Base-by-base conservation (phyloP, 2,797 vertebrate genomes). In the Choloepus didactylus region DNA sequence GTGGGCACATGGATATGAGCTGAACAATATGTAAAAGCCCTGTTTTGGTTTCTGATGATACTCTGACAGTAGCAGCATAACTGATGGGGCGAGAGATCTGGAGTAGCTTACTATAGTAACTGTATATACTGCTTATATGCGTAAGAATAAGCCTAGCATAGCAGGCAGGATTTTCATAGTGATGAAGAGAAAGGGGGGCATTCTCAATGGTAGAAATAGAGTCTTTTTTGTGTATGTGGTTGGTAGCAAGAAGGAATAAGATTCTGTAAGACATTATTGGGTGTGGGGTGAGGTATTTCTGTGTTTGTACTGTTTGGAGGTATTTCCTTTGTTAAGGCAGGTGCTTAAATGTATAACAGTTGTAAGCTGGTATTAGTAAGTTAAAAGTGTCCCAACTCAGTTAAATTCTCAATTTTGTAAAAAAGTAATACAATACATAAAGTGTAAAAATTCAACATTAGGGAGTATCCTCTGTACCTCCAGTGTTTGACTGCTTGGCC, bases 351-450 rank as follows among this genome's bases (percentile, higher is more conserved):
- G 59, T 5, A 82, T 29, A 14, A 35, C 25, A 70, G 6, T 64
- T 89, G 7, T 89, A 62, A 89, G 69, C 69, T 88, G 35, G 19
- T 81, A 56, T 89, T 72, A 38, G 35, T 92, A 79, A 90, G 16
- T 94, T 89, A 77, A 23, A 94, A 56, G 21, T 64, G 27, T 95
- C 77, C 90, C 54, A 93, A 69, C 54, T 92, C 1, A 54, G 3
- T 80, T 46, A 91, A 49, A 49, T 75, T 46, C n/a, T 14, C 29
- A 67, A 67, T 67, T 35, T 49, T 49, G 8, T 77, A 81, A 23
- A 38, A 62, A 83, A 87, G 54, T 59, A 56, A 41, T 70, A 25
- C 35, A 3, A 54, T 54, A 4, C 66, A 66, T 72, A 51, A 49
- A 15, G 14, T 75, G 25, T 49, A 73, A 82, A 38, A 51, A 75